phyloP scores from a whole-genome alignment of 2,888 invertebrate species.

The Ariolimax columbianus region DNA sequence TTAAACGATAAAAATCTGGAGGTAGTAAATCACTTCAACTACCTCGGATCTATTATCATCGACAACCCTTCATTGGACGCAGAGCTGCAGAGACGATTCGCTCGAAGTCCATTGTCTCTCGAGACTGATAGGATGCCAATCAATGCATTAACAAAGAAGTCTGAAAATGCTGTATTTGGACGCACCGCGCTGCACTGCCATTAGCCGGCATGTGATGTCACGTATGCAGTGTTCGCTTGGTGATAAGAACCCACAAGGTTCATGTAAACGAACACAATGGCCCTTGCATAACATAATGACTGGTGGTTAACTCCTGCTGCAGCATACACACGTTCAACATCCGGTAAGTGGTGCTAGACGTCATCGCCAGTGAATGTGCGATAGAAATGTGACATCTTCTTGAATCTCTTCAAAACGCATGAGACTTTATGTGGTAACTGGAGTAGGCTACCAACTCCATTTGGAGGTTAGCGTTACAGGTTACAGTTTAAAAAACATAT shows the following conservation, averaged over 20 bases:
- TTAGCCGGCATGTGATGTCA: background rate
- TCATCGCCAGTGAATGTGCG: background rate
- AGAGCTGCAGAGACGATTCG: no score
- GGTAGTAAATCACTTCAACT: no score
- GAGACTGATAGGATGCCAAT: no score
- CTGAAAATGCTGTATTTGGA: no score
- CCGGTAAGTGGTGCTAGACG: background rate
- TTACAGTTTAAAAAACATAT: background rate
- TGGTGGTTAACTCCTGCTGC: background rate
- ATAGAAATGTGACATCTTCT: background rate
- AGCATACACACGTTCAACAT: background rate
- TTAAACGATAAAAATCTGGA: no score
- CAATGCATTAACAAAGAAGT: no score
- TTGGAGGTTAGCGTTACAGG: conserved; percentile 16
- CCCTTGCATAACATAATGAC: background rate
- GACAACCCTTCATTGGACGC: no score
- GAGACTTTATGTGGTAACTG: background rate
- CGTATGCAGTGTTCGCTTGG: conserved; percentile 10
- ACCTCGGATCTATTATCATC: no score
- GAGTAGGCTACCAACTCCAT: background rate
- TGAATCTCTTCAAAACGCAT: background rate
- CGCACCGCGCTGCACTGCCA: background rate
- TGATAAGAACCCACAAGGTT: conserved; percentile 6
- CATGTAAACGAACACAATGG: background rate
- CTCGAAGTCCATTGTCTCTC: no score